phyloP scores from a whole-genome alignment of 2,797 vertebrate species.

The Simalia tracyae region DNA sequence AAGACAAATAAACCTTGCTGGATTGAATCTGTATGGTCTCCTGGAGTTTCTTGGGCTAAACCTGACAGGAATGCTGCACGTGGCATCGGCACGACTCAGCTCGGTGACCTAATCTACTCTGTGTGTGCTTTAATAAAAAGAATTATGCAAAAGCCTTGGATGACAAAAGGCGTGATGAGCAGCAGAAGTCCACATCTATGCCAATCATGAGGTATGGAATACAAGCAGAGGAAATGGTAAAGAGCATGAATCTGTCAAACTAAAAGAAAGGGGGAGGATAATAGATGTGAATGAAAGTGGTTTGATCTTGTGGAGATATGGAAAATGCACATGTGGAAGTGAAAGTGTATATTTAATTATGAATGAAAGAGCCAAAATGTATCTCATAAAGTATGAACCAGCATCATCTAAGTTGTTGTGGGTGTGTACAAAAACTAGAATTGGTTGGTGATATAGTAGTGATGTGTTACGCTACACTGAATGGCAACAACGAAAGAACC shows the following conservation, averaged over 20 bases:
- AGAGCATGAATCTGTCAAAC: background rate
- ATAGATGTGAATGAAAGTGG: background rate
- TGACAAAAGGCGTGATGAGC: too few species aligned
- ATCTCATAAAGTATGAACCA: background rate
- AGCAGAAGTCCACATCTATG: background rate
- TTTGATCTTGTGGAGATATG: background rate
- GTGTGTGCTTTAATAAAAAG: too few species aligned
- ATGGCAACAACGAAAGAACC: background rate
- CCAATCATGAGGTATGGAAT: background rate
- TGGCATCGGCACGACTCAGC: too few species aligned
- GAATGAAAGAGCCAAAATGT: background rate
- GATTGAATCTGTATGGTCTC: too few species aligned
- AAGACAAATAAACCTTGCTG: too few species aligned
- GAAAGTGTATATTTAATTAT: background rate
- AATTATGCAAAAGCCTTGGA: too few species aligned
- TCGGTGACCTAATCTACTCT: too few species aligned
- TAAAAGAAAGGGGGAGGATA: background rate
- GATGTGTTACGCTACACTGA: background rate
- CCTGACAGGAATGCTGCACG: too few species aligned
- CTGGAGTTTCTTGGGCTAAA: too few species aligned
- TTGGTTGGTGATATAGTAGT: background rate
- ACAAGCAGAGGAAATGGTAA: background rate
- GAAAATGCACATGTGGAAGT: background rate
- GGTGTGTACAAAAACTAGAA: background rate
- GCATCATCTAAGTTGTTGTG: background rate